Base-by-base conservation (phyloP, 2,797 vertebrate species). In the Dipus sagitta region DNA sequence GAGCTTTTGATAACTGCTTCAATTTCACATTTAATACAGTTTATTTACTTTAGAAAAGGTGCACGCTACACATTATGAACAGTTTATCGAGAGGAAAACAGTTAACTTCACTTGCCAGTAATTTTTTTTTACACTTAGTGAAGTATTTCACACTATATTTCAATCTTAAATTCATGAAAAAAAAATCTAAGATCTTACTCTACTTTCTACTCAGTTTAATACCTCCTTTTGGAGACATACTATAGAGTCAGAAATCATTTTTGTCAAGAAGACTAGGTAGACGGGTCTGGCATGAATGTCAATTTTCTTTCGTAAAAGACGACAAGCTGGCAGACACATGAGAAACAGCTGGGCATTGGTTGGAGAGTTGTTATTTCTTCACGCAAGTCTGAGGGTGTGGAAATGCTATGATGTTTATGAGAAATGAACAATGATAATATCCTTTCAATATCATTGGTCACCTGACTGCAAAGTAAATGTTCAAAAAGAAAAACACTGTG, bases 1-100 rank as follows among this genome's bases (percentile, higher is more conserved):
- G 17, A 91, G 74, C 30, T 58, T 95, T 94, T 88, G 90, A 80
- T 92, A 94, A 95, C 76, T 62, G 26, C 32, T 83, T 86, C 38
- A 88, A 38, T 86, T 90, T 80, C 18, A 81, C 34, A 94, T 75
- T 92, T 67, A 65, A 52, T 65, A 84, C 7, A 9, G 58, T 79
- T 28, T 93, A 24, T 86, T 94, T 83, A 81, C 64, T 77, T 94
- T 81, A 91, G 60, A 72, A 90, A 92, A 54, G 18, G 20, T 82
- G 65, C 2, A 14, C 58, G 20, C 13, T 34, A 70, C 52, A 68
- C 77, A 78, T 52, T 65, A 79, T 1, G 4, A 47, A n/a, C 84
- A 42, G 17, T 86, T 86, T 92, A 91, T 71, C 64, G 88, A 38
- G 32, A 71, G 23, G 18, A 65, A 92, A 71, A 76, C 60, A 83